Evolutionary conservation across 2,888 invertebrate species (phyloP).

Genomic region (Atherix ibis): DNA sequence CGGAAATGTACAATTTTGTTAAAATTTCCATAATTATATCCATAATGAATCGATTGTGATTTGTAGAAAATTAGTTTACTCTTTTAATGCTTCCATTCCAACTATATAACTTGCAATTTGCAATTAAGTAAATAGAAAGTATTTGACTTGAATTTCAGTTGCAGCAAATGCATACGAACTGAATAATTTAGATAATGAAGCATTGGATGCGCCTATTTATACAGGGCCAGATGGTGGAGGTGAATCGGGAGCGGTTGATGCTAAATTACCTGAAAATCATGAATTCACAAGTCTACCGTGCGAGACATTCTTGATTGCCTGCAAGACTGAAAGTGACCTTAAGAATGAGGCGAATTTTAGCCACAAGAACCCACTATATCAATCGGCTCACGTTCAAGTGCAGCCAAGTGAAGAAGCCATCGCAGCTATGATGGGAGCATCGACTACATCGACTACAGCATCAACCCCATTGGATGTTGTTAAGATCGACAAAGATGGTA

Average conservation of each 20-base stretch:
- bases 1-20: no score
- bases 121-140: no score
- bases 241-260: constrained; percentile 3
- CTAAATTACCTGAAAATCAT: constrained; percentile 16
- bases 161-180: constrained; percentile 50
- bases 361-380: constrained; percentile 58
- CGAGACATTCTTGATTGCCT: constrained; percentile 14
- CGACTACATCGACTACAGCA: no score
- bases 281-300: constrained; percentile 36
- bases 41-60: no score
- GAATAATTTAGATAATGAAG: constrained; percentile 48
- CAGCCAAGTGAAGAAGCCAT: no score
- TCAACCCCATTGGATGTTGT: no score
- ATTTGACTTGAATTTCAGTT: constrained; percentile 28
- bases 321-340: constrained; percentile 23
- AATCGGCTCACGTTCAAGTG: constrained; percentile 55
- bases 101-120: no score
- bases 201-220: constrained; percentile 41
- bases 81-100: no score
- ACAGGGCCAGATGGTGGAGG: constrained; percentile 2
- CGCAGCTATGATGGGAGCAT: constrained; percentile 21
- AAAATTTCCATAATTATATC: no score
- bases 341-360: constrained; percentile 42
- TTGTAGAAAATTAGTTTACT: no score
- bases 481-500: constrained; percentile 38